A percentile compares a stretch with the other conserved stretches of the same genome.
These are phyloP conservation scores for Cantharis flavilabris DNA, from an alignment of 2,888 invertebrate genomes.

Conservation along the genomic window DNA sequence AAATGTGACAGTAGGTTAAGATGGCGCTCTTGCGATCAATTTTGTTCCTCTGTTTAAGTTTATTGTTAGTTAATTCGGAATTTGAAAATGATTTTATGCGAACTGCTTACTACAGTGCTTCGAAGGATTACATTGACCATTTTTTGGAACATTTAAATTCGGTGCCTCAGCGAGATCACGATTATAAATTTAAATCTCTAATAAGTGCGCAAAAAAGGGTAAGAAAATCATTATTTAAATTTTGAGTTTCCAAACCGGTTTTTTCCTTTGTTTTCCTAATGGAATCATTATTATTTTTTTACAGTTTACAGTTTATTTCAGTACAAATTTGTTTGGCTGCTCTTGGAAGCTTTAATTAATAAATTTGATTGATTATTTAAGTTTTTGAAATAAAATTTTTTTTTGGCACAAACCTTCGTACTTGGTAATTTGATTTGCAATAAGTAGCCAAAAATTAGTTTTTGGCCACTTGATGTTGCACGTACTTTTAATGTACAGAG, in stretches of 20 bases:
- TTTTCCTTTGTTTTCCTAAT: background rate
- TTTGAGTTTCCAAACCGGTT: background rate
- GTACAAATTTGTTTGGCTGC: background rate
- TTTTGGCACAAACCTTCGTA: background rate
- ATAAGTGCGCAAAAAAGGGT: slow-evolving; percentile 58
- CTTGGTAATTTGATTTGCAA: background rate
- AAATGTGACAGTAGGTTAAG: slow-evolving; percentile 1
- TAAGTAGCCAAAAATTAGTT: background rate
- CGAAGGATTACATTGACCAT: slow-evolving; percentile 46
- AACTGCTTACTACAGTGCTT: slow-evolving; percentile 29
- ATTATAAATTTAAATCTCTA: slow-evolving; percentile 57
- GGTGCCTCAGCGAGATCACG: slow-evolving; percentile 55
- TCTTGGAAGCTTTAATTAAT: background rate
- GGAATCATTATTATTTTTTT: background rate
- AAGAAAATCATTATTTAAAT: slow-evolving; percentile 40
- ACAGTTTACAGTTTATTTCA: background rate
- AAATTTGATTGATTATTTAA: background rate
- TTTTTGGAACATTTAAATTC: slow-evolving; percentile 58
- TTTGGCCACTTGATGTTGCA: background rate
- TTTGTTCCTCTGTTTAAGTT: slow-evolving; percentile 33
- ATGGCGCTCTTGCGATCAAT: slow-evolving; percentile 35
- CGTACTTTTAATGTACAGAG: background rate
- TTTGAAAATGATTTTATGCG: slow-evolving; percentile 8
- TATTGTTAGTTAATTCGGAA: slow-evolving; percentile 34
- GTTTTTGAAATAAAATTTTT: background rate